These are phyloP conservation scores for Drosophila recens DNA, from an alignment of 2,888 invertebrate species.

Conservation along the genomic window DNA sequence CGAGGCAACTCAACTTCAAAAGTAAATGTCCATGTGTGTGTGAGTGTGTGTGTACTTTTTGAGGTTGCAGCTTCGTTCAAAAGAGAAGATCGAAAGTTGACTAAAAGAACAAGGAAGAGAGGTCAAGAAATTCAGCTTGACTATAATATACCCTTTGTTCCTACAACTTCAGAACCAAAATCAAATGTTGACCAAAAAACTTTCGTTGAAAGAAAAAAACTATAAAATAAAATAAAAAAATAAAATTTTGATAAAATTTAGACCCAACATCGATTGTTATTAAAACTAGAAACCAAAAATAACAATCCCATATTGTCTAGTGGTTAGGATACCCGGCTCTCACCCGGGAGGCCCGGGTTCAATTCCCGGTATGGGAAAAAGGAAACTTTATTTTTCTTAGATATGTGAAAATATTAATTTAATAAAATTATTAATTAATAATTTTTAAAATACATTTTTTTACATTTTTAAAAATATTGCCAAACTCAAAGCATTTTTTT, in stretches of 20 bases:
- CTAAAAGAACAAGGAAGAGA: background rate
- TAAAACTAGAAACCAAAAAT: background rate
- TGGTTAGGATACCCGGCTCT: too few relatives aligned
- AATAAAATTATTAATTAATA: too few relatives aligned
- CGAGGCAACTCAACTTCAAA: constrained; percentile 4
- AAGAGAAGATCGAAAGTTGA: background rate
- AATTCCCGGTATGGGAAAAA: too few relatives aligned
- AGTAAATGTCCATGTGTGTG: background rate
- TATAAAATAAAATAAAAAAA: background rate
- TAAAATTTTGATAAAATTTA: background rate
- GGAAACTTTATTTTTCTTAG: too few relatives aligned
- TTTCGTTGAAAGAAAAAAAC: constrained; percentile 6
- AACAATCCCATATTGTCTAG: too few relatives aligned
- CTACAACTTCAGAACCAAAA: too few relatives aligned
- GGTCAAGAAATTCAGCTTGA: background rate
- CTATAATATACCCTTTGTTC: background rate
- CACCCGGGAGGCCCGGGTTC: too few relatives aligned
- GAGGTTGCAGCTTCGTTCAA: background rate
- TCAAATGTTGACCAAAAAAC: constrained; percentile 10
- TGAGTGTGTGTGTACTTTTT: background rate
- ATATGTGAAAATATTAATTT: too few relatives aligned
- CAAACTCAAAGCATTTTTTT: too few relatives aligned
- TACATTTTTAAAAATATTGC: too few relatives aligned
- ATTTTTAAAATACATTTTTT: too few relatives aligned
- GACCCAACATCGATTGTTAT: background rate